Evolutionary conservation across 2,888 invertebrate species (phyloP).

Genomic region (Cantharis rufa): DNA sequence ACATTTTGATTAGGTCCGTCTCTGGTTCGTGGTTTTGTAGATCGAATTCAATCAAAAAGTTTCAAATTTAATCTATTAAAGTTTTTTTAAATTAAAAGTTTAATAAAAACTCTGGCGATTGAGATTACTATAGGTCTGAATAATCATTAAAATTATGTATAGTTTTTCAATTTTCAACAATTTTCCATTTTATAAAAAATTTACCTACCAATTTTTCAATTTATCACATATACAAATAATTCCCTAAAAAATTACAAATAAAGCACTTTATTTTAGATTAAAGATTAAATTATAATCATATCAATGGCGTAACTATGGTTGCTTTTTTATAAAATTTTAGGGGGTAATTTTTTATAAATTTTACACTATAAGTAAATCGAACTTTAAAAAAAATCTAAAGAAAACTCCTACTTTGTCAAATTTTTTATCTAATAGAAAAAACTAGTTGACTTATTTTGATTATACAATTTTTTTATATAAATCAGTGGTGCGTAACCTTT

Average conservation of each 20-base stretch:
- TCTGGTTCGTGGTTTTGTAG: not conserved
- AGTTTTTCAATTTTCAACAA: not conserved
- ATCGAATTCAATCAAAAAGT: not conserved
- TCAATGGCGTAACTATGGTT: not conserved
- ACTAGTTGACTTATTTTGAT: not conserved
- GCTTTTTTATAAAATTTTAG: not conserved
- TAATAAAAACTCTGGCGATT: too few species aligned
- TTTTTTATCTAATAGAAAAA: not conserved
- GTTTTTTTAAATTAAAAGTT: too few species aligned
- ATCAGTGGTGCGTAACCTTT: not conserved
- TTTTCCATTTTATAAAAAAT: not conserved
- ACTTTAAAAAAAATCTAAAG: not conserved
- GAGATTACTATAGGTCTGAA: not conserved
- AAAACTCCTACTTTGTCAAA: not conserved
- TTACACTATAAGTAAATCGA: not conserved
- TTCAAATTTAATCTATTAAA: too few species aligned
- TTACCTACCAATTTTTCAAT: not conserved
- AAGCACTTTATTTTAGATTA: not conserved
- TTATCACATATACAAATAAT: not conserved
- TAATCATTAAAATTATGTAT: not conserved
- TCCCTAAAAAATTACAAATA: not conserved
- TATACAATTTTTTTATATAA: not conserved
- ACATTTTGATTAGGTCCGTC: too few species aligned
- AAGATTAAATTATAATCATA: not conserved
- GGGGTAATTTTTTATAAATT: not conserved